Percentiles rank a stretch among this genome's conserved stretches.
These are phyloP conservation scores for Hoplodrina blanda DNA, from an alignment of 2,888 invertebrate genomes.

Conservation along the genomic window DNA sequence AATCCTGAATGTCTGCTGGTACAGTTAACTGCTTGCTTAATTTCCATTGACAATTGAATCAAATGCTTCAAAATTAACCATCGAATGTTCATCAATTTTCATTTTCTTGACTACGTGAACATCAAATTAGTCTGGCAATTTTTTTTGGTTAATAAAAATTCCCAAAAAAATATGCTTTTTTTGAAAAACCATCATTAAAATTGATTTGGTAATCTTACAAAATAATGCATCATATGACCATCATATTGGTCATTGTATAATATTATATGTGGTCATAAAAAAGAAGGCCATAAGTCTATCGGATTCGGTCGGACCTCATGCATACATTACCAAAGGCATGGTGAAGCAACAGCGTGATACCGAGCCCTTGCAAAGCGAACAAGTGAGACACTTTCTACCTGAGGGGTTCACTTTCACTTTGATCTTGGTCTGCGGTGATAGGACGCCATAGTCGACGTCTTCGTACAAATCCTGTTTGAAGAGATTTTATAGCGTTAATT, in stretches of 20 bases:
- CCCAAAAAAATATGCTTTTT: too few species aligned
- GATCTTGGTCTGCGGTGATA: conserved; percentile 96
- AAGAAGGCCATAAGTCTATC: neutral
- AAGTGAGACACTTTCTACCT: conserved; percentile 90
- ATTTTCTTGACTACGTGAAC: too few species aligned
- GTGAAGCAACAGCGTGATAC: conserved; percentile 56
- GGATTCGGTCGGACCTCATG: conserved; percentile 33
- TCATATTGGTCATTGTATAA: too few species aligned
- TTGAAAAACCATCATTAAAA: too few species aligned
- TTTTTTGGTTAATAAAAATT: too few species aligned
- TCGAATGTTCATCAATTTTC: too few species aligned
- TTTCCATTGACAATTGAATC: neutral
- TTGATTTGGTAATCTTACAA: too few species aligned
- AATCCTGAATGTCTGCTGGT: conserved; percentile 1
- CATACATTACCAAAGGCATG: conserved; percentile 29
- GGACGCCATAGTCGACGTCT: conserved; percentile 96
- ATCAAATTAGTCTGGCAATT: too few species aligned
- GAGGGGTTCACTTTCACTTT: conserved; percentile 98
- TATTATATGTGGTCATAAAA: too few species aligned
- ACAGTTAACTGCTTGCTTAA: neutral
- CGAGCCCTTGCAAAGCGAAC: conserved; percentile 58
- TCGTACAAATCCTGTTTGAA: conserved; percentile 94
- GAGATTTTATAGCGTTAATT: conserved; percentile 40
- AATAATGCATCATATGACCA: too few species aligned
- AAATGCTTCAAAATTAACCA: too few species aligned